Conservation (phyloP, 2,113 vertebrate species). For the Nematolebias whitei region DNA sequence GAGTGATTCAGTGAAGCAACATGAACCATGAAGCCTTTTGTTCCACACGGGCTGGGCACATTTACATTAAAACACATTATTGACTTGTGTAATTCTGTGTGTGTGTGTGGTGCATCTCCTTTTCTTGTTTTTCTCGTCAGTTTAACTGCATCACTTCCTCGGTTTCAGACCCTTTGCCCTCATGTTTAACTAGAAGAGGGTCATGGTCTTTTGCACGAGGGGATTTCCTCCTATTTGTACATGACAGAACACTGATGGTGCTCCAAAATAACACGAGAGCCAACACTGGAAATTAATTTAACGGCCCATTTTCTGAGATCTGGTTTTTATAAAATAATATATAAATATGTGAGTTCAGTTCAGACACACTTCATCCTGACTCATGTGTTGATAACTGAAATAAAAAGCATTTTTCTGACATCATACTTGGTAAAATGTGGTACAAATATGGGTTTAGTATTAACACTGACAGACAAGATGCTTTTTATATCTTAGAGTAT, state of each 20-base stretch:
- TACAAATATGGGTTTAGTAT: no score
- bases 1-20: background rate
- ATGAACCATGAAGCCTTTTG: slow-evolving; percentile 1
- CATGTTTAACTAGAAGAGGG: background rate
- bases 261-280: slow-evolving; percentile 6
- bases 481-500: no score
- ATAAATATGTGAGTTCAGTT: no score
- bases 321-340: no score
- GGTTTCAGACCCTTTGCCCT: background rate
- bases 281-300: no score
- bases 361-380: no score
- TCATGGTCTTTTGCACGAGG: background rate
- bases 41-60: background rate
- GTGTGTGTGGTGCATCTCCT: background rate
- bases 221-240: slow-evolving; percentile 18
- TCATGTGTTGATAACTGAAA: no score
- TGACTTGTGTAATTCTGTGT: background rate
- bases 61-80: background rate
- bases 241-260: slow-evolving; percentile 12
- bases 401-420: no score
- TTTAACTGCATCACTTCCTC: slow-evolving; percentile 28
- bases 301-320: no score
- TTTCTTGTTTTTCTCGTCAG: slow-evolving; percentile 21
- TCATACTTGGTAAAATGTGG: no score
- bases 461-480: no score